phyloP scores from a whole-genome alignment of 2,797 vertebrate genomes.

The Chelidonichthys spinosus region DNA sequence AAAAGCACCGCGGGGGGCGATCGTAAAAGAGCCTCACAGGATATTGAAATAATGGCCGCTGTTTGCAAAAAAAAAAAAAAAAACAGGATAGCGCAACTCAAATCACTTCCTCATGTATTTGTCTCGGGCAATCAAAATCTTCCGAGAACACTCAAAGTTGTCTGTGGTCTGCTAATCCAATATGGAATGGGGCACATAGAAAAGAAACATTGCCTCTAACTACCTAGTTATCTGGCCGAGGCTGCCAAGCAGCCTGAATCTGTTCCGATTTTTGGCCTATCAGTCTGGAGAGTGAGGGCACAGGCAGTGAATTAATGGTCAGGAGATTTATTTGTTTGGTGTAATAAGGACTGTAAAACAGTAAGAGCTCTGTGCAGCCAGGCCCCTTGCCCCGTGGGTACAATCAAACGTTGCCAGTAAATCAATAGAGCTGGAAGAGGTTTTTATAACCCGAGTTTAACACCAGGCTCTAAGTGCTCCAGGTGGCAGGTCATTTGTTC shows the following conservation, averaged over 20 bases:
- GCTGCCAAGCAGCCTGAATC: constrained; percentile 71
- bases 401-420: constrained; percentile 90
- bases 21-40: constrained; percentile 78
- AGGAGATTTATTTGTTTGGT: constrained; percentile 91
- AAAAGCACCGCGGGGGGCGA: constrained; percentile 50
- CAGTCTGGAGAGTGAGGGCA: constrained; percentile 75
- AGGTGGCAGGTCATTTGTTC: constrained; percentile 91
- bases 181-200: constrained; percentile 65
- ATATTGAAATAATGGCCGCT: constrained; percentile 81
- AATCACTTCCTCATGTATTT: constrained; percentile 82
- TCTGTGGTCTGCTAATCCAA: constrained; percentile 80
- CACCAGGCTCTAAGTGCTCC: constrained; percentile 87
- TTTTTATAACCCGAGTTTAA: constrained; percentile 90
- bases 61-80: constrained; percentile 50
- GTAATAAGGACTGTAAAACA: constrained; percentile 90
- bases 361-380: constrained; percentile 85
- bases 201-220: constrained; percentile 68
- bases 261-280: constrained; percentile 76
- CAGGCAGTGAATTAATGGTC: constrained; percentile 85
- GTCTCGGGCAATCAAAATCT: constrained; percentile 73
- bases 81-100: constrained; percentile 69
- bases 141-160: constrained; percentile 78
- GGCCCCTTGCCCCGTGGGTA: constrained; percentile 86
- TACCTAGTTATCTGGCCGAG: constrained; percentile 67
- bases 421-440: constrained; percentile 89